Evolutionary conservation across 1,140 invertebrate genomes (phyloP).

Genomic region (Vanessa tameamea): DNA sequence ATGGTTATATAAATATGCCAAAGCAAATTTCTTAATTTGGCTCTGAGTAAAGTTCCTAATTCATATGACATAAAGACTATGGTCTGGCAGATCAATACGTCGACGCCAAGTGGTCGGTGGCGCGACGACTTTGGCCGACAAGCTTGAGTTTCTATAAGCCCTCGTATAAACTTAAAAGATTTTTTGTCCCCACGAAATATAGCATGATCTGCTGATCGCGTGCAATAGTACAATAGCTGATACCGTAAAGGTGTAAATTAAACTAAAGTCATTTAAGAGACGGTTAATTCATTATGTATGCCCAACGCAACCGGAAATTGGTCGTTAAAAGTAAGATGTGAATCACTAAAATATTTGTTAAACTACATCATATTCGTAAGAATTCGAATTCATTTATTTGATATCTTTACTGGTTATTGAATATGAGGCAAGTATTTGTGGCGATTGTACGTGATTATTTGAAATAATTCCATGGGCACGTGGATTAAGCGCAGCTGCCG

Average conservation of each 20-base stretch:
- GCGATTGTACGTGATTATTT: conserved; percentile 26
- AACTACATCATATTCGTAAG: conserved; percentile 3
- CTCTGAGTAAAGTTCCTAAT: conserved; percentile 40
- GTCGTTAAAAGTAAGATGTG: conserved; percentile 19
- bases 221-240: conserved; percentile 10
- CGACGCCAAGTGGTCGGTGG: conserved; percentile 65
- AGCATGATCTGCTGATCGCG: conserved; percentile 10
- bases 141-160: conserved; percentile 18
- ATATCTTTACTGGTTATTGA: conserved; percentile 9
- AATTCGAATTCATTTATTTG: conserved; percentile 18
- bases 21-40: background rate
- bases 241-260: conserved; percentile 18
- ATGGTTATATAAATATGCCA: background rate
- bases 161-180: conserved; percentile 7
- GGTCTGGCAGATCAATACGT: conserved; percentile 64
- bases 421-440: background rate
- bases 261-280: conserved; percentile 4
- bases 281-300: conserved; percentile 17
- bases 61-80: conserved; percentile 53
- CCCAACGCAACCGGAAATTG: conserved; percentile 22
- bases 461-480: conserved; percentile 34
- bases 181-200: conserved; percentile 13
- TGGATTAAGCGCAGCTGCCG: conserved; percentile 48
- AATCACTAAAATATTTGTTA: conserved; percentile 32
- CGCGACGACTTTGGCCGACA: conserved; percentile 40